These are phyloP conservation scores for Bacillus rossius DNA, from an alignment of 1,140 invertebrate genomes.

Conservation along the genomic window DNA sequence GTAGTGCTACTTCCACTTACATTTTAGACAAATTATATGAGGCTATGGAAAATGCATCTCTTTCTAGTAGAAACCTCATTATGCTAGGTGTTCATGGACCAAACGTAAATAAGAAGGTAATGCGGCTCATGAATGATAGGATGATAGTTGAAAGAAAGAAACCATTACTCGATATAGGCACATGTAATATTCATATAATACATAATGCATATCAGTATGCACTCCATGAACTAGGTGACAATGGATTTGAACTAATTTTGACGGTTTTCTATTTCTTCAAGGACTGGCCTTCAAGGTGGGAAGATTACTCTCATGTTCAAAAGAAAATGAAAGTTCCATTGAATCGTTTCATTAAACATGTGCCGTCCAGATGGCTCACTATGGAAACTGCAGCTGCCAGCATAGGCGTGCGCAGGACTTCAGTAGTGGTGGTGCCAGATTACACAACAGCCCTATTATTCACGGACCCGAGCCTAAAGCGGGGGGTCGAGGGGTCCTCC, in stretches of 20 bases:
- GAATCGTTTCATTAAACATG: conserved; percentile 1
- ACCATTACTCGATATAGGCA: conserved; percentile 6
- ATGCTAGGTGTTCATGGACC: conserved; percentile 25
- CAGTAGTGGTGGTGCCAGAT: no score
- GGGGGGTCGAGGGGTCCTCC: no score
- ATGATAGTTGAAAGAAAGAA: background rate
- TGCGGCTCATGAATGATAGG: conserved; percentile 12
- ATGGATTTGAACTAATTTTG: conserved; percentile 19
- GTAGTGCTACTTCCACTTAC: conserved; percentile 15
- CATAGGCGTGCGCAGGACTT: conserved; percentile 14
- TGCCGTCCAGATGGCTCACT: conserved; percentile 1
- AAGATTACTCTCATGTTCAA: conserved; percentile 1
- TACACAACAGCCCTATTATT: no score
- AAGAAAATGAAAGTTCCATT: background rate
- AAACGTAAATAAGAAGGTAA: conserved; percentile 27
- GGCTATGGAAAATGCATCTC: conserved; percentile 13
- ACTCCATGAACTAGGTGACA: background rate
- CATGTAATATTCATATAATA: conserved; percentile 6
- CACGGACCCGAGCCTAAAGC: no score
- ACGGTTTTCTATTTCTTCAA: conserved; percentile 21
- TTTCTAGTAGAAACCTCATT: conserved; percentile 14
- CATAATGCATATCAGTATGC: conserved; percentile 8
- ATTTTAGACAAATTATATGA: conserved; percentile 12
- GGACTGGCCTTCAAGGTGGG: conserved; percentile 6
- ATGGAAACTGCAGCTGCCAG: conserved; percentile 10